Evolutionary conservation across 1,140 invertebrate genomes (phyloP).

Genomic region (Drosophila baimaii): DNA sequence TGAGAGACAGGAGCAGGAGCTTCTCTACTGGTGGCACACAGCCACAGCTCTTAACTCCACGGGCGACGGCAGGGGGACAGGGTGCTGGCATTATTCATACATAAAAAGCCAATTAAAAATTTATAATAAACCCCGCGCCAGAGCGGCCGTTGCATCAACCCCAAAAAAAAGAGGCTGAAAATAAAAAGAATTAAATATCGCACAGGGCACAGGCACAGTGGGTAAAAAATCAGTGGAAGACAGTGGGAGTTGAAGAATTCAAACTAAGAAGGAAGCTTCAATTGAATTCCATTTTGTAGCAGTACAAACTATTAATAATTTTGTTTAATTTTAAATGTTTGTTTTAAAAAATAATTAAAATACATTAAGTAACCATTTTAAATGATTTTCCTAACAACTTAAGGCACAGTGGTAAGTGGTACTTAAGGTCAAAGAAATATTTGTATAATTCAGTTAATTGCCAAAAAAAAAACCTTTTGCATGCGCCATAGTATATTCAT

Average conservation of each 20-base stretch:
- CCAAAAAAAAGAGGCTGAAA: slow-evolving; percentile 40
- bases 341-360: neutral
- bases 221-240: neutral
- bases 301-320: neutral
- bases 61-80: slow-evolving; percentile 14
- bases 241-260: neutral
- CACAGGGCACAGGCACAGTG: slow-evolving; percentile 14
- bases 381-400: neutral
- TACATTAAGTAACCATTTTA: neutral
- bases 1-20: slow-evolving; percentile 15
- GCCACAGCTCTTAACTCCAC: slow-evolving; percentile 21
- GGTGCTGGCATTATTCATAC: slow-evolving; percentile 77
- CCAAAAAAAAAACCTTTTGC: no score
- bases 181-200: slow-evolving; percentile 63
- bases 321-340: neutral
- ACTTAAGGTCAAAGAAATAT: no score
- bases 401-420: neutral
- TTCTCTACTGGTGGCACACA: slow-evolving; percentile 40
- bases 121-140: slow-evolving; percentile 80
- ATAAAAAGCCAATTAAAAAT: slow-evolving; percentile 83
- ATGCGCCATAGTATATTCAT: no score
- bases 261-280: neutral
- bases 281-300: neutral
- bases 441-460: no score
- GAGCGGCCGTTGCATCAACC: slow-evolving; percentile 62